Evolutionary conservation across 2,113 vertebrate genomes (phyloP).

Genomic region (Gnathonemus echidnorhynchus): DNA sequence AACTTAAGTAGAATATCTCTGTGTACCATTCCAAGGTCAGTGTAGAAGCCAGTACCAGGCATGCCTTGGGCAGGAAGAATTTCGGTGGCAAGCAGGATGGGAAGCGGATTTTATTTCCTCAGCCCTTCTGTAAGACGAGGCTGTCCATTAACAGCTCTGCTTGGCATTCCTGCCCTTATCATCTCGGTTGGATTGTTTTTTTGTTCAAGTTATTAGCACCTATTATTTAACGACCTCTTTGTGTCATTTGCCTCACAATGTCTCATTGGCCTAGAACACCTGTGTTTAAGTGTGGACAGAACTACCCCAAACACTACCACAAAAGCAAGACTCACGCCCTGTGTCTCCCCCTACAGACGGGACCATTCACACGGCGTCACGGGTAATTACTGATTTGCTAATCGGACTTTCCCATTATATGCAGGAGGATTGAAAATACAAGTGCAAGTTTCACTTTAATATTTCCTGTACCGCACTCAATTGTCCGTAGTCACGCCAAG

Average conservation of each 20-base stretch:
- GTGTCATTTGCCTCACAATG: background rate
- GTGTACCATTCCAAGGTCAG: background rate
- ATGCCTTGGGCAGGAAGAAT: background rate
- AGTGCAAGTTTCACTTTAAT: constrained; percentile 22
- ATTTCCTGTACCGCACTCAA: background rate
- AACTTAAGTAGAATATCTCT: background rate
- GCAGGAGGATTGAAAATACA: constrained; percentile 14
- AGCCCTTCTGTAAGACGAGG: background rate
- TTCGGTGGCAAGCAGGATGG: background rate
- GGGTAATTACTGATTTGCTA: constrained; percentile 39
- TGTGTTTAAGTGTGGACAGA: constrained; percentile 20
- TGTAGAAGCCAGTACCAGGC: background rate
- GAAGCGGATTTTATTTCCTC: background rate
- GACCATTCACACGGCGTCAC: constrained; percentile 29
- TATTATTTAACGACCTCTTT: background rate
- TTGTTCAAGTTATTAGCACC: background rate
- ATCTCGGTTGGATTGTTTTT: background rate
- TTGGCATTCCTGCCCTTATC: background rate
- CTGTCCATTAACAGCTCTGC: background rate
- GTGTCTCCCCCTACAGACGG: constrained; percentile 28
- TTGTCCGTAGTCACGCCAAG: constrained; percentile 26
- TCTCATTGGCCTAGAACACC: constrained; percentile 15
- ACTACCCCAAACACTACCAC: constrained; percentile 19
- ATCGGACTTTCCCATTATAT: background rate
- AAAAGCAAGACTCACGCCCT: constrained; percentile 23